These are phyloP conservation scores for Macrotus californicus DNA, from an alignment of 2,113 vertebrate genomes.

Conservation along the genomic window DNA sequence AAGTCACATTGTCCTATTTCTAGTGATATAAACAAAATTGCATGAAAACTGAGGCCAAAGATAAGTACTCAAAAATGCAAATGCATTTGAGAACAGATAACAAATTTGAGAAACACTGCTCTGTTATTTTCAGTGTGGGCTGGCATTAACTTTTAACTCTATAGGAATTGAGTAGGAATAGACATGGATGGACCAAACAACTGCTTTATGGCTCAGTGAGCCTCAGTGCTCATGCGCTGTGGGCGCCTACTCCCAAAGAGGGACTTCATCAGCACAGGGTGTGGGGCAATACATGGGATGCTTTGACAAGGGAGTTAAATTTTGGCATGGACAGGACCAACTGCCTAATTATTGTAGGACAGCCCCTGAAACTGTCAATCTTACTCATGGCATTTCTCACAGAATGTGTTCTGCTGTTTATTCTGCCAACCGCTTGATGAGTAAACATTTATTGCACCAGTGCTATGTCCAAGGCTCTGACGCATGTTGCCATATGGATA, in stretches of 20 bases:
- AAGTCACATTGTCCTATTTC: conserved; percentile 58
- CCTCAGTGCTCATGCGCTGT: background rate
- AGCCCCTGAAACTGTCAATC: background rate
- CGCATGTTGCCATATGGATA: no score
- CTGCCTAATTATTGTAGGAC: background rate
- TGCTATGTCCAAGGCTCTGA: background rate
- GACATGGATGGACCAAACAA: background rate
- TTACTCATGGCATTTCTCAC: background rate
- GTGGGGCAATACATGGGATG: background rate
- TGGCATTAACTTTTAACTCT: conserved; percentile 32
- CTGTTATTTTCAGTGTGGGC: conserved; percentile 32
- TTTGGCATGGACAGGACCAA: background rate
- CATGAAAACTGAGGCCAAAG: conserved; percentile 53
- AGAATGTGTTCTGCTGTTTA: background rate
- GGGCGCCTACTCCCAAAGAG: background rate
- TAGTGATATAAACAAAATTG: conserved; percentile 58
- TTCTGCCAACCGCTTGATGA: background rate
- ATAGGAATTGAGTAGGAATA: background rate
- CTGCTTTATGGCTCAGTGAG: background rate
- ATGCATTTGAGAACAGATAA: conserved; percentile 49
- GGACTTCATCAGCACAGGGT: background rate
- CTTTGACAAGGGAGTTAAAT: conserved; percentile 17
- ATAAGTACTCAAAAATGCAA: conserved; percentile 64
- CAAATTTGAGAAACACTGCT: conserved; percentile 54
- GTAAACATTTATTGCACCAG: background rate